Percentiles rank a stretch among this genome's conserved stretches.
These are phyloP conservation scores for Cacatua alba DNA, from an alignment of 2,113 vertebrate genomes.

Conservation along the genomic window DNA sequence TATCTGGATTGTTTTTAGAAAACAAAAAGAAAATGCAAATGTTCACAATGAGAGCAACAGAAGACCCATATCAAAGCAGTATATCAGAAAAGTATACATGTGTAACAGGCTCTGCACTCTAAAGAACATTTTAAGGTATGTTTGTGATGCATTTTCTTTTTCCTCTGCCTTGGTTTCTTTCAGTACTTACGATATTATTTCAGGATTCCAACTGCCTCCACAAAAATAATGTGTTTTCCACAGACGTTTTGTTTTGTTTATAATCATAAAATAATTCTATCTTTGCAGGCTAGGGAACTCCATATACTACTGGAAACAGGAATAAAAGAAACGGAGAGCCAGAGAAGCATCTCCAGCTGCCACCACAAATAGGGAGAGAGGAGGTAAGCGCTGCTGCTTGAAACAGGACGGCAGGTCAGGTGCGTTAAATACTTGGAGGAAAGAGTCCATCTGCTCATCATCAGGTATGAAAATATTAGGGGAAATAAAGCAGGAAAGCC, in stretches of 20 bases:
- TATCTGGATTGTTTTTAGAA: constrained; percentile 76
- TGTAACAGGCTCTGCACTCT: not conserved
- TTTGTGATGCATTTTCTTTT: not conserved
- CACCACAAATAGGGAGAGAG: not conserved
- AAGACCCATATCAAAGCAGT: not conserved
- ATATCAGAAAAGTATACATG: not conserved
- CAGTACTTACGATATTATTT: not conserved
- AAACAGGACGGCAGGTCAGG: not conserved
- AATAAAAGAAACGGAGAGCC: not conserved
- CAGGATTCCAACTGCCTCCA: not conserved
- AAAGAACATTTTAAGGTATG: not conserved
- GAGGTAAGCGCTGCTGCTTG: not conserved
- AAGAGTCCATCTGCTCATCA: not conserved
- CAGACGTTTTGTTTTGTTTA: not conserved
- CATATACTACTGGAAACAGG: not conserved
- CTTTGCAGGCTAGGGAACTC: not conserved
- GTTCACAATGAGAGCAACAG: not conserved
- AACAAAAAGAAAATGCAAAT: not conserved
- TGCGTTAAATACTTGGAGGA: not conserved
- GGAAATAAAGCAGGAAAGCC: not conserved
- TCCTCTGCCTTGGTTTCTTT: not conserved
- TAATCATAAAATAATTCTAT: not conserved
- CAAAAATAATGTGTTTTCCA: not conserved
- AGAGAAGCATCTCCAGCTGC: not conserved
- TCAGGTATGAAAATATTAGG: not conserved